Evolutionary conservation across 2,888 invertebrate genomes (phyloP).

Genomic region (Drosophila infuscata): DNA sequence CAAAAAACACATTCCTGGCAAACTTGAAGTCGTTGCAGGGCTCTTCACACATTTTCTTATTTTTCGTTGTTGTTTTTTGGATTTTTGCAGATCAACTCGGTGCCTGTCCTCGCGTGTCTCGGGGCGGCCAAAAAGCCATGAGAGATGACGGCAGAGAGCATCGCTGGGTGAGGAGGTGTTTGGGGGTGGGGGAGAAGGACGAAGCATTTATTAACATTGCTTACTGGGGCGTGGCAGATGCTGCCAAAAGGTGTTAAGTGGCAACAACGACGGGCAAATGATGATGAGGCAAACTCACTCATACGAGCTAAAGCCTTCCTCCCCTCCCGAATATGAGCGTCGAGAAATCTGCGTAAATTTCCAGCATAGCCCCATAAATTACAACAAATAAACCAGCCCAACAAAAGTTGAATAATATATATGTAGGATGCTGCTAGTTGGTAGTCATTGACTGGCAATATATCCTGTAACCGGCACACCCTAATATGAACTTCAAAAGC

Average conservation of each 20-base stretch:
- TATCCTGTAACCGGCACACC: slow-evolving; percentile 26
- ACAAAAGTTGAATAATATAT: slow-evolving; percentile 41
- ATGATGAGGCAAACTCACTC: slow-evolving; percentile 65
- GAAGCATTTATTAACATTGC: slow-evolving; percentile 71
- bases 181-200: not conserved
- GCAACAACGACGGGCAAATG: slow-evolving; percentile 62
- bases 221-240: slow-evolving; percentile 69
- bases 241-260: slow-evolving; percentile 71
- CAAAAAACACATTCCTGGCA: slow-evolving; percentile 10
- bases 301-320: slow-evolving; percentile 46
- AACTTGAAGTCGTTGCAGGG: slow-evolving; percentile 50
- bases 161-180: not conserved
- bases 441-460: not conserved
- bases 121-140: slow-evolving; percentile 23
- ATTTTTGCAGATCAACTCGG: slow-evolving; percentile 63
- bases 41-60: slow-evolving; percentile 8
- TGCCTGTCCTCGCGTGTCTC: slow-evolving; percentile 30
- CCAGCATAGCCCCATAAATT: slow-evolving; percentile 43
- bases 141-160: slow-evolving; percentile 18
- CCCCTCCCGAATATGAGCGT: slow-evolving; percentile 36
- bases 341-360: slow-evolving; percentile 62
- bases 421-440: not conserved
- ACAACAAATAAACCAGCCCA: slow-evolving; percentile 49
- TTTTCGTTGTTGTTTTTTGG: slow-evolving; percentile 16
- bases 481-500: not conserved